These are phyloP conservation scores for Bicyclus anynana DNA, from an alignment of 1,140 invertebrate species.

Conservation along the genomic window DNA sequence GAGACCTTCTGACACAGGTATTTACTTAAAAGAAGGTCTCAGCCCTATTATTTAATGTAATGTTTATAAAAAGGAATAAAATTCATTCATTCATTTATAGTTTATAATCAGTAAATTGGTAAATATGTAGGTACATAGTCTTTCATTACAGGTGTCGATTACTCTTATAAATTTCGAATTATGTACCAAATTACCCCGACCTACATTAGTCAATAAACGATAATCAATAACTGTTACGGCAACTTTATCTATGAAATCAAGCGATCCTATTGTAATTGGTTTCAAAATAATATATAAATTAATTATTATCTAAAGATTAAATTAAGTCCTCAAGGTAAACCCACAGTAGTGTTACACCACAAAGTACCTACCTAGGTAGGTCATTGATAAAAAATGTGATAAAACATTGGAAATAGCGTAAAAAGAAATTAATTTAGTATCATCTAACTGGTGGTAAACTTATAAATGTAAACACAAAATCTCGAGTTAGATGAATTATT, in stretches of 20 bases:
- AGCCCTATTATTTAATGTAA: too few relatives aligned
- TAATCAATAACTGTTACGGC: conserved; percentile 3
- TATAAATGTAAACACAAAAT: too few relatives aligned
- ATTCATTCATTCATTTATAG: too few relatives aligned
- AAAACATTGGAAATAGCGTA: background rate
- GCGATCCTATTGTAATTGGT: conserved; percentile 10
- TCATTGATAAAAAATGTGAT: conserved; percentile 23
- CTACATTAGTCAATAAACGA: conserved; percentile 20
- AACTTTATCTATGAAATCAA: conserved; percentile 11
- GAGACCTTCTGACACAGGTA: too few relatives aligned
- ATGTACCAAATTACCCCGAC: conserved; percentile 6
- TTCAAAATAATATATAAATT: conserved; percentile 33
- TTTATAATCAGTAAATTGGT: too few relatives aligned
- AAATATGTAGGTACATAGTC: too few relatives aligned
- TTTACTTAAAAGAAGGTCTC: too few relatives aligned
- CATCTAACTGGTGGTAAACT: too few relatives aligned
- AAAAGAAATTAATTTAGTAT: background rate
- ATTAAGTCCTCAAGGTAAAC: conserved; percentile 32
- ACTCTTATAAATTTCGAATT: conserved; percentile 1
- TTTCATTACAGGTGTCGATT: conserved; percentile 4
- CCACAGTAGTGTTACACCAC: conserved; percentile 27
- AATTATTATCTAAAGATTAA: conserved; percentile 33
- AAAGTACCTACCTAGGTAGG: too few relatives aligned
- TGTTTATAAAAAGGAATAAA: too few relatives aligned
- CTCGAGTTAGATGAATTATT: too few relatives aligned